Evolutionary conservation across 1,140 invertebrate genomes (phyloP), one percentile per base, ranked within the genome.

Genomic region (Bombus superbus): DNA sequence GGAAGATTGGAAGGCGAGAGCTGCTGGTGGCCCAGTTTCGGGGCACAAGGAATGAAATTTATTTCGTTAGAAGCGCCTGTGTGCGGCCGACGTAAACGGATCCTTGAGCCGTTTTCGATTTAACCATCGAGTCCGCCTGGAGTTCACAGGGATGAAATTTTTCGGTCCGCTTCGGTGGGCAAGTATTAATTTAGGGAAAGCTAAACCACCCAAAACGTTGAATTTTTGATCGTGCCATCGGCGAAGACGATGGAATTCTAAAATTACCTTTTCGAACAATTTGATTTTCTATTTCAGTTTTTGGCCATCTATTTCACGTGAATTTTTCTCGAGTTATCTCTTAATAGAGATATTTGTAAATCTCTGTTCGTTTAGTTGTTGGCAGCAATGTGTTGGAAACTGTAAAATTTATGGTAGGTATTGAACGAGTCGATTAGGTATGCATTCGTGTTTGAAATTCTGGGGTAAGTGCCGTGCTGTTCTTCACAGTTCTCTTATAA

Each of bases 31-130:
- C 76, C 83, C 83, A 84, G 83, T 84, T 84, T 71, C 83, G 22
- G 28, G 28, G 15, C 47, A 35, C 80, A 25, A 69, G 76, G 76
- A 80, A 80, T 59, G 76, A 84, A 84, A 84, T 84, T 80, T 84
- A 84, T 84, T 84, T 84, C 83, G 72, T 84, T 80, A 84, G 68
- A 80, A 44, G 66, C 76, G 40, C 53, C 53, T 79, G 47, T 79
- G 82, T 78, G 74, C 47, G 82, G 53, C 66, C 53, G 83, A 80
- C 83, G 83, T 84, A 84, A 84, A 84, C 82, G 66, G 76, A 71
- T 84, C 68, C 66, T 84, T 62, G 66, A 79, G 53, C 83, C 68
- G 76, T 84, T 84, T 84, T 80, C 83, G 75, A 84, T 71, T 84
- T 72, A 84, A 59, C 82, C 76, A 68, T 76, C 81, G 42, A 76